Evolutionary conservation across 2,888 invertebrate species (phyloP), one percentile per base, ranked within the genome.

Genomic region (Drosophila gaucha): DNA sequence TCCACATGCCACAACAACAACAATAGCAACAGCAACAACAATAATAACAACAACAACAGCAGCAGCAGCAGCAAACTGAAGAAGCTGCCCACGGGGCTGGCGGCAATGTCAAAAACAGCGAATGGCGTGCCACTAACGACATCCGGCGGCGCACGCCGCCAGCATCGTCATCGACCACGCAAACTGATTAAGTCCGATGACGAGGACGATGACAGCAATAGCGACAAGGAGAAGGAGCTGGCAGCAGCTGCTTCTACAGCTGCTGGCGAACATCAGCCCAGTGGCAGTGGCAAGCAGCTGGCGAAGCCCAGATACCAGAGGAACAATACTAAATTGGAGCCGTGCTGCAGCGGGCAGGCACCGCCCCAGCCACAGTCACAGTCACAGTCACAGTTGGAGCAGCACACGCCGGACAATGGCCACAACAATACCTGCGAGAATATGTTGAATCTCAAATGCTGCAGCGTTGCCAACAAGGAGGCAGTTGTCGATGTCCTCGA

Each of bases 161-260:
- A 90, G 64, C 91, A 92, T 79, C 92, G 91, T 62, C 91, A 91
- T 87, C 86, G 92, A 74, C 91, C 91, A 41, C 88, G 91, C 62
- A 92, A 91, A 83, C 82, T 92, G 79, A 90, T 92, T 63, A 91
- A 91, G 85, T 91, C 92, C 52, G 92, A 92, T 74, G 91, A 92
- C 68, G 92, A 92, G 75, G 92, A 91, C 69, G 91, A 91, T 69
- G 91, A 91, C 76, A 91, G 90, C 79, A 90, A 89, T 58, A 91
- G 91, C 67, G 91, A 91, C 63, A 90, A 89, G 80, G 90, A 90
- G 59, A 87, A 83, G 72, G 89, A 89, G 58, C 44, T 43, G 36
- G 16, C 50, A 14, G 16, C 41, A n/a, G 57, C 50, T 26, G 57
- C 64, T 14, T 30, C 46, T 12, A 54, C 52, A 28, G 51, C 67